phyloP scores from a whole-genome alignment of 2,113 vertebrate genomes.

The Lagenorhynchus albirostris region DNA sequence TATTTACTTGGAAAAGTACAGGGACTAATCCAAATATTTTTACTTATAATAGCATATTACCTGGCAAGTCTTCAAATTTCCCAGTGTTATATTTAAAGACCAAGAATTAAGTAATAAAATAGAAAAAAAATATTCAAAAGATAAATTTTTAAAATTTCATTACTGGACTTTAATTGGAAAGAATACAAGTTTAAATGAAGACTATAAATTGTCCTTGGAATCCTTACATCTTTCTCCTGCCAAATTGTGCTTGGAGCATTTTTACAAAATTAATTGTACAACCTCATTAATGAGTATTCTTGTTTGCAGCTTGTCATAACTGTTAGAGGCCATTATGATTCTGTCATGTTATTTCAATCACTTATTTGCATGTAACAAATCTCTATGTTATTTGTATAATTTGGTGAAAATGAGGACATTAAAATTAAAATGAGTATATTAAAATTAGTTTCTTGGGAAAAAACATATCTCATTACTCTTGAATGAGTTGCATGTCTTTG shows the following conservation, averaged over 20 bases:
- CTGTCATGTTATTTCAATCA: not conserved
- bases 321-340: conserved; percentile 31
- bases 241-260: conserved; percentile 21
- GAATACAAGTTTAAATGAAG: not conserved
- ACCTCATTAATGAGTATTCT: not conserved
- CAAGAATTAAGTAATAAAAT: not conserved
- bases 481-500: not conserved
- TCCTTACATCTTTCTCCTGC: not conserved
- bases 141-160: not conserved
- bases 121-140: not conserved
- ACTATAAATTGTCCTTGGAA: conserved; percentile 15
- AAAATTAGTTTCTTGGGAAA: not conserved
- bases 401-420: not conserved
- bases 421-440: not conserved
- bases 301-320: conserved; percentile 39
- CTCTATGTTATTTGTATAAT: not conserved
- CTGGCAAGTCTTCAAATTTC: not conserved
- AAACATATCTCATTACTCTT: not conserved
- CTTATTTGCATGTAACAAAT: not conserved
- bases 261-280: conserved; percentile 34
- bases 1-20: not conserved
- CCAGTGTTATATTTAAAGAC: not conserved
- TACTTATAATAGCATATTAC: not conserved
- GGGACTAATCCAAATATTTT: not conserved
- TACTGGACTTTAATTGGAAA: conserved; percentile 8